Evolutionary conservation across 1,140 invertebrate genomes (phyloP).

Genomic region (Mactra quadrangularis): DNA sequence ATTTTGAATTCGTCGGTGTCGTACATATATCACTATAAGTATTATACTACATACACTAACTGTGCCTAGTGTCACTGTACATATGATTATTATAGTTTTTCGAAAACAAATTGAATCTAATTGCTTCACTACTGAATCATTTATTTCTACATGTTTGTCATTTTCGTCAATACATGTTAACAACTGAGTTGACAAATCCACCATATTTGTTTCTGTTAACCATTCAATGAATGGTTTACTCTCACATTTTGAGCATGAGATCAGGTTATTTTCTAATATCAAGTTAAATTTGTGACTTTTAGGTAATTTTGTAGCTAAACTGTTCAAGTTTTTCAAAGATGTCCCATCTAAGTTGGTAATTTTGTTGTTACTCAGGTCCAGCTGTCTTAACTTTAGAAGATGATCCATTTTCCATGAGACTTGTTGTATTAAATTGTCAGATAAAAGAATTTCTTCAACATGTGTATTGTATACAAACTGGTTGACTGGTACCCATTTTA

Average conservation of each 20-base stretch:
- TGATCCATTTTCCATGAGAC: background rate
- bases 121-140: background rate
- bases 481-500: background rate
- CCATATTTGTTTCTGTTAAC: background rate
- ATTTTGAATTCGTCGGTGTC: background rate
- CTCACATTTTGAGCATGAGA: background rate
- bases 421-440: background rate
- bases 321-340: background rate
- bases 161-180: background rate
- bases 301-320: background rate
- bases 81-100: background rate
- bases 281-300: background rate
- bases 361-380: background rate
- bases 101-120: background rate
- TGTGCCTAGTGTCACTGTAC: background rate
- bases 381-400: background rate
- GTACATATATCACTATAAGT: background rate
- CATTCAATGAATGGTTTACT: conserved; percentile 3
- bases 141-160: background rate
- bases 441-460: conserved; percentile 1
- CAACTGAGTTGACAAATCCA: background rate
- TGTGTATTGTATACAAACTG: background rate
- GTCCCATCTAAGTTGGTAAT: background rate
- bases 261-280: background rate
- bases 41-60: background rate